Conservation (phyloP, 35 echinoderm and acorn worm species). For the Lytechinus pictus region DNA sequence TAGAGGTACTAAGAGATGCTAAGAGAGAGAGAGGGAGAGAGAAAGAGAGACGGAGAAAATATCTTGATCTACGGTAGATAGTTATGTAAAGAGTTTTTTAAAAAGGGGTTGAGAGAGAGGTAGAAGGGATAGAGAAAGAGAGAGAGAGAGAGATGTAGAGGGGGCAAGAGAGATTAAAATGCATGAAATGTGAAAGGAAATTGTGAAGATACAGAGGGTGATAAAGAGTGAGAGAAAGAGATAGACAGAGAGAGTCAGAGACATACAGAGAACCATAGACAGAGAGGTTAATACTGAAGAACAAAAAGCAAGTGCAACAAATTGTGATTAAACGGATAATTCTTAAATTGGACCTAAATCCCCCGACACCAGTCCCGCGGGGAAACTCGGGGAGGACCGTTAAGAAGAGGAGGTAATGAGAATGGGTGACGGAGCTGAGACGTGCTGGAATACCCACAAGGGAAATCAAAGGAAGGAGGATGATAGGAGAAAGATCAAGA, state of each 20-base stretch:
- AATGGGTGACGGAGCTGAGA: not conserved
- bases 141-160: not conserved
- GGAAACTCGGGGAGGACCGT: no score
- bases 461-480: not conserved
- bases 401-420: not conserved
- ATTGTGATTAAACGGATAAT: not conserved
- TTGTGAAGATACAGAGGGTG: no score
- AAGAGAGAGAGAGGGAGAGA: no score
- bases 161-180: no score
- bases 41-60: no score
- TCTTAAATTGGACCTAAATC: constrained; percentile 1
- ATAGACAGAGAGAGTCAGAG: not conserved
- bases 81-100: no score
- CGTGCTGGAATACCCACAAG: not conserved
- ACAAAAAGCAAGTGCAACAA: not conserved
- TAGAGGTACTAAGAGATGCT: not conserved
- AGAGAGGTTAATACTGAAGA: not conserved
- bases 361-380: not conserved
- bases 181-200: no score
- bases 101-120: not conserved
- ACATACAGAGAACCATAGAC: no score
- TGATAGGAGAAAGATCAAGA: not conserved
- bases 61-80: no score
- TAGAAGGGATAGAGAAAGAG: not conserved
- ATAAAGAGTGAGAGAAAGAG: no score